These are phyloP conservation scores for Bradypodion pumilum DNA, from an alignment of 2,797 vertebrate genomes.

Conservation along the genomic window DNA sequence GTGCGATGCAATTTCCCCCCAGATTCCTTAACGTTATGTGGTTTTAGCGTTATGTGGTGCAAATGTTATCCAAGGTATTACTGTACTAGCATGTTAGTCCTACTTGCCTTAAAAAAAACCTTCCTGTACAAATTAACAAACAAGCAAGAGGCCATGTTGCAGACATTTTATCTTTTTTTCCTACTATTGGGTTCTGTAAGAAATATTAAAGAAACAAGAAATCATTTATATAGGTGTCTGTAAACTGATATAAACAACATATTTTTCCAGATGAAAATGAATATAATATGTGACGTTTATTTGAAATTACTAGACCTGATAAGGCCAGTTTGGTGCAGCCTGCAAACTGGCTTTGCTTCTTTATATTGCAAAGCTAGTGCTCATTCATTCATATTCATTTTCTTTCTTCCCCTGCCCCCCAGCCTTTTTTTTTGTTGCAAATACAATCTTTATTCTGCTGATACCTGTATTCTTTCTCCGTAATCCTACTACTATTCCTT, in stretches of 20 bases:
- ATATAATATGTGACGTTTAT: slow-evolving; percentile 7
- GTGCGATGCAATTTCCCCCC: no score
- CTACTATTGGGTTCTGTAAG: slow-evolving; percentile 18
- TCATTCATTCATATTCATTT: slow-evolving; percentile 45
- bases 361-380: slow-evolving; percentile 62
- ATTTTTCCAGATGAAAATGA: not conserved
- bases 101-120: no score
- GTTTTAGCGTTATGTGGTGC: no score
- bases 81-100: not conserved
- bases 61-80: no score
- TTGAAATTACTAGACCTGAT: not conserved
- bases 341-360: slow-evolving; percentile 58
- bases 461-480: slow-evolving; percentile 77
- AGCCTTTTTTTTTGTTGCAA: slow-evolving; percentile 27
- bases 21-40: no score
- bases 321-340: slow-evolving; percentile 15
- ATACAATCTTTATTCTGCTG: slow-evolving; percentile 70
- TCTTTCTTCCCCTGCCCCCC: no score
- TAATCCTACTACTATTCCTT: slow-evolving; percentile 75
- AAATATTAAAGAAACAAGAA: slow-evolving; percentile 27
- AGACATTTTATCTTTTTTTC: slow-evolving; percentile 20
- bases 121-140: slow-evolving; percentile 22
- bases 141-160: not conserved
- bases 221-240: slow-evolving; percentile 5
- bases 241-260: slow-evolving; percentile 14